Percentiles rank a stretch among this genome's conserved stretches.
phyloP scores from a whole-genome alignment of 2,797 vertebrate genomes.

The Pitangus sulphuratus region DNA sequence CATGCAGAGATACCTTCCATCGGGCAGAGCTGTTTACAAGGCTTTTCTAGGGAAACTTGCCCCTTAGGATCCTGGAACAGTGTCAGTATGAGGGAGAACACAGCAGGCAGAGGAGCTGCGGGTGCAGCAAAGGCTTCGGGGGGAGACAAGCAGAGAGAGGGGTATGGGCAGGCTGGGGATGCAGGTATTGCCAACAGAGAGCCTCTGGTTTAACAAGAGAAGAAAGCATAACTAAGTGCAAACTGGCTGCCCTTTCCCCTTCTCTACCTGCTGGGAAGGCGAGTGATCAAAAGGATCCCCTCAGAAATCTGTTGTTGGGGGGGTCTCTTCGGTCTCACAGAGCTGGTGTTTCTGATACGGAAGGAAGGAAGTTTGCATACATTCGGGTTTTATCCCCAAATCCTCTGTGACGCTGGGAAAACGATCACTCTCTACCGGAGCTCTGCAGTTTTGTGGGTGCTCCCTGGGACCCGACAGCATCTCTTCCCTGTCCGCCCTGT shows the following conservation, averaged over 20 bases:
- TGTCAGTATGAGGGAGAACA: fast-evolving
- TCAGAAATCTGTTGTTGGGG: background rate
- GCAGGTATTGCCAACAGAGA: background rate
- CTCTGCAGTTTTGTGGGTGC: background rate
- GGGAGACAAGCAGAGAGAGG: background rate
- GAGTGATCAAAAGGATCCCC: background rate
- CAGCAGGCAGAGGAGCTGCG: background rate
- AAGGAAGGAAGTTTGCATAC: background rate
- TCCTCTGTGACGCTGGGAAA: background rate
- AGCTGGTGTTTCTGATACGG: fast-evolving
- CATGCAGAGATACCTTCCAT: background rate
- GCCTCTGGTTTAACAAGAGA: background rate
- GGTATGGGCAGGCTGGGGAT: fast-evolving
- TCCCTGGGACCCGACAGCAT: fast-evolving
- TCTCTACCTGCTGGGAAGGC: background rate
- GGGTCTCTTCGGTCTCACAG: background rate
- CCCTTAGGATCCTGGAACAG: background rate
- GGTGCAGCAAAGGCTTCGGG: fast-evolving
- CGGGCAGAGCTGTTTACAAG: background rate
- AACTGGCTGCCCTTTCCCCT: background rate
- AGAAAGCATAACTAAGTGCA: background rate
- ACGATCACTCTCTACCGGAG: background rate
- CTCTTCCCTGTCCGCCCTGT: background rate
- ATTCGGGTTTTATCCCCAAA: background rate
- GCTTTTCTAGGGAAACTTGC: background rate